Evolutionary conservation across 2,113 vertebrate species (phyloP).

Genomic region (Carollia perspicillata): DNA sequence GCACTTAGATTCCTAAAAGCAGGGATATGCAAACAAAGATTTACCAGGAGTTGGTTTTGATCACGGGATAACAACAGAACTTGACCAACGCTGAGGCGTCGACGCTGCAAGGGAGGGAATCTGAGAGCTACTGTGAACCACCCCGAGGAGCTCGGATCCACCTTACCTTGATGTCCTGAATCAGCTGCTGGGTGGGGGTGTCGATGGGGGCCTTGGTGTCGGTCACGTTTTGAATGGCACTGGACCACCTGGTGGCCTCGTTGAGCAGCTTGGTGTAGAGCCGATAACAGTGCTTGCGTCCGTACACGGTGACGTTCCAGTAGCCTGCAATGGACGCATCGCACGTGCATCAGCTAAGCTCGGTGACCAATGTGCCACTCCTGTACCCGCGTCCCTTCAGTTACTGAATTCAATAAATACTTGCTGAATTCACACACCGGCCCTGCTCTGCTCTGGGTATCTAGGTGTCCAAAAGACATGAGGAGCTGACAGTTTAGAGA

Average conservation of each 20-base stretch:
- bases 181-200: conserved; percentile 96
- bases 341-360: rapidly evolving
- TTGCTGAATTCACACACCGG: rapidly evolving
- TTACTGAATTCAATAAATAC: background rate
- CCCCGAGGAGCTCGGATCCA: background rate
- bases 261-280: conserved; percentile 95
- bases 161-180: conserved; percentile 95
- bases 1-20: background rate
- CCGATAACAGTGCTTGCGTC: conserved; percentile 95
- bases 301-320: conserved; percentile 93
- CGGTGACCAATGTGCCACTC: rapidly evolving
- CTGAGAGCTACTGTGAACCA: rapidly evolving
- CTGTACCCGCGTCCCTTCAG: background rate
- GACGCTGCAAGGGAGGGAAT: rapidly evolving
- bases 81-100: rapidly evolving
- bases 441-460: background rate
- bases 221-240: conserved; percentile 94
- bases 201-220: conserved; percentile 95
- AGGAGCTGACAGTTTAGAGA: background rate
- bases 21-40: no score
- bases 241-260: conserved; percentile 94
- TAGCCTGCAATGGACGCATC: conserved; percentile 84
- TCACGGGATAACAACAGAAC: background rate
- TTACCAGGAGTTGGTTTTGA: rapidly evolving
- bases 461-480: background rate